Evolutionary conservation across 2,113 vertebrate genomes (phyloP).

Genomic region (Sander lucioperca): DNA sequence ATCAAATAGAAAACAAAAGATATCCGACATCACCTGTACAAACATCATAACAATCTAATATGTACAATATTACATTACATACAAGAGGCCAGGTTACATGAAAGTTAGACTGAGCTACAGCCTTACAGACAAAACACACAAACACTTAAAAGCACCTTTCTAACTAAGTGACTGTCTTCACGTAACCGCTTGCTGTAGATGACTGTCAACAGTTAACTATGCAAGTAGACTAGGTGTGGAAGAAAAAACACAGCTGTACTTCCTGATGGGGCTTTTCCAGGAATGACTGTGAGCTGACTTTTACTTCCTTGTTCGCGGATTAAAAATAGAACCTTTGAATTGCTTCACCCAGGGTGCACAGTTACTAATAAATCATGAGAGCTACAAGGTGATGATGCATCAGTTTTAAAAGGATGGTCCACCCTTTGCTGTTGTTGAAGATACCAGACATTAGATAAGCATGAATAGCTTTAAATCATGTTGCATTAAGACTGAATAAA

Average conservation of each 20-base stretch:
- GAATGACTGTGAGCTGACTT: conserved; percentile 24
- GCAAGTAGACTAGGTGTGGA: conserved; percentile 34
- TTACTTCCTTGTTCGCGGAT: conserved; percentile 73
- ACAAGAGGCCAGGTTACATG: conserved; percentile 4
- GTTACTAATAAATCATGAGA: conserved; percentile 39
- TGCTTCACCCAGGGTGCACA: conserved; percentile 42
- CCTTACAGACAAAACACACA: background rate
- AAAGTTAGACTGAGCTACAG: background rate
- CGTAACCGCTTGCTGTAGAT: conserved; percentile 23
- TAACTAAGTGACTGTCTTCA: conserved; percentile 13
- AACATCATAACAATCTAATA: background rate
- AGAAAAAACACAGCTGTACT: conserved; percentile 59
- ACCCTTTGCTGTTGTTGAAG: background rate
- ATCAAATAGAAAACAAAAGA: background rate
- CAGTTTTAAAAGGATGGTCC: background rate
- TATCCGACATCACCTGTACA: background rate
- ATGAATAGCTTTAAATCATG: background rate
- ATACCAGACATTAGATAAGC: background rate
- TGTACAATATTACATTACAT: conserved; percentile 20
- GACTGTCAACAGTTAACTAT: conserved; percentile 39
- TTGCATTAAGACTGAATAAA: background rate
- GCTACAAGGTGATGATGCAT: conserved; percentile 14
- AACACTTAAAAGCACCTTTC: background rate
- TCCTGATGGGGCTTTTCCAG: conserved; percentile 75
- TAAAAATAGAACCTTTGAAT: conserved; percentile 58